Base-by-base conservation (phyloP, 2,888 invertebrate genomes). In the Lysandra coridon region DNA sequence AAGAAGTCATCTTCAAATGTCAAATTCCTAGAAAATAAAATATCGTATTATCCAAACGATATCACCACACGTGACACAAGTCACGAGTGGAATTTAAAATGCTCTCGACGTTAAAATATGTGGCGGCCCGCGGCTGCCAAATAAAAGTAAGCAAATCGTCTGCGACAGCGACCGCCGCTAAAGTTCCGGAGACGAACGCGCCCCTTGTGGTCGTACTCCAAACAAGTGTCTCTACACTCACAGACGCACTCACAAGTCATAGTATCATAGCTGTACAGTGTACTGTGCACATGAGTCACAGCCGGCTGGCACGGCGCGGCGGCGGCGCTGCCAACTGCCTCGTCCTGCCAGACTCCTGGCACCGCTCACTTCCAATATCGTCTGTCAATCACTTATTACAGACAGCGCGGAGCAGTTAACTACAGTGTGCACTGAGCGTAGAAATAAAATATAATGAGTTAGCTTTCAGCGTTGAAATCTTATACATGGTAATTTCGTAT, bases 281-380 rank as follows among this genome's bases (percentile, higher is more conserved):
- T 1, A 0, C 23, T 23, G 62, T 1, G 0, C 12, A 75, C 75
- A 30, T 75, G 75, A 78, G 53, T 78, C 78, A 78, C 57, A 23
- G 78, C 17, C 73, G 73, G 57, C 78, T 78, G 78, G 78, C 78
- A 78, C 17, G 37, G 53, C 12, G n/a, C 57, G 23, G 33, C 37
- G 78, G n/a, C 37, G 49, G 73, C 53, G 7, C 37, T 73, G 78
- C 78, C 78, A 73, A 78, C 12, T 64, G 64, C 64, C 64, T 12
- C 23, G 10, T 64, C 10, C 64, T 64, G 64, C 64, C 64, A 10
- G 62, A 62, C 23, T 62, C 62, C 62, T 64, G 64, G 64, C 64
- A 64, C 64, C 6, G 23, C 64, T 10, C 64, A 10, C 30, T 12
- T 30, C 10, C 30, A 62, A 62, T 62, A 23, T 62, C 30, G 30